phyloP scores from a whole-genome alignment of 2,797 vertebrate species.

The Oophaga sylvatica region DNA sequence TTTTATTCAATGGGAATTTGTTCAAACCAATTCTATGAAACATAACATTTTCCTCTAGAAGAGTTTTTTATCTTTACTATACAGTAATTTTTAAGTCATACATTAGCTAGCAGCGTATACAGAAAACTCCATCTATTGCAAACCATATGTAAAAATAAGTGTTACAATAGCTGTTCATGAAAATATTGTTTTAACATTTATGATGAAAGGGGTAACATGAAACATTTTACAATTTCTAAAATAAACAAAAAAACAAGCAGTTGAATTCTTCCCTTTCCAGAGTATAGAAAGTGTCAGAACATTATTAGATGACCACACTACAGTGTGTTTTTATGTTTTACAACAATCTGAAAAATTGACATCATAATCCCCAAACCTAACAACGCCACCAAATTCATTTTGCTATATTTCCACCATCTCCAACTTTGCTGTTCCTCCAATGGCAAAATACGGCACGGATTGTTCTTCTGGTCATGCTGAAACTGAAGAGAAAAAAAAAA shows the following conservation, averaged over 20 bases:
- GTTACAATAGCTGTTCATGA: neutral
- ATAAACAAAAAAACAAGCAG: neutral
- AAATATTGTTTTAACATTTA: neutral
- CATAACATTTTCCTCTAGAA: no score
- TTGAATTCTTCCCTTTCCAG: neutral
- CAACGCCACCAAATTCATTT: constrained; percentile 70
- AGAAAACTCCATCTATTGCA: no score
- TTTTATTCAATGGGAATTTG: no score
- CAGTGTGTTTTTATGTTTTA: constrained; percentile 52
- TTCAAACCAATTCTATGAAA: no score
- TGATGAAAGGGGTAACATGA: neutral
- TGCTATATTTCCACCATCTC: constrained; percentile 68
- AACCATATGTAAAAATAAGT: neutral
- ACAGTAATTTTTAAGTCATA: no score
- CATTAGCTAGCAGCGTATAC: no score
- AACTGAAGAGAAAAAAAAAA: constrained; percentile 46
- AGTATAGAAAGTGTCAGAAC: neutral
- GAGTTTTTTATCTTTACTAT: no score
- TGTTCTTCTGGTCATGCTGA: constrained; percentile 76
- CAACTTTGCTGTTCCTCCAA: constrained; percentile 66
- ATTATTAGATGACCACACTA: neutral
- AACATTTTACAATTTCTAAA: neutral
- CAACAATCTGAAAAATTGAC: constrained; percentile 71
- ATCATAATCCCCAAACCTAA: constrained; percentile 77
- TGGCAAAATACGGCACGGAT: constrained; percentile 72